Evolutionary conservation across 2,113 vertebrate species (phyloP).

Genomic region (Phocoena phocoena): DNA sequence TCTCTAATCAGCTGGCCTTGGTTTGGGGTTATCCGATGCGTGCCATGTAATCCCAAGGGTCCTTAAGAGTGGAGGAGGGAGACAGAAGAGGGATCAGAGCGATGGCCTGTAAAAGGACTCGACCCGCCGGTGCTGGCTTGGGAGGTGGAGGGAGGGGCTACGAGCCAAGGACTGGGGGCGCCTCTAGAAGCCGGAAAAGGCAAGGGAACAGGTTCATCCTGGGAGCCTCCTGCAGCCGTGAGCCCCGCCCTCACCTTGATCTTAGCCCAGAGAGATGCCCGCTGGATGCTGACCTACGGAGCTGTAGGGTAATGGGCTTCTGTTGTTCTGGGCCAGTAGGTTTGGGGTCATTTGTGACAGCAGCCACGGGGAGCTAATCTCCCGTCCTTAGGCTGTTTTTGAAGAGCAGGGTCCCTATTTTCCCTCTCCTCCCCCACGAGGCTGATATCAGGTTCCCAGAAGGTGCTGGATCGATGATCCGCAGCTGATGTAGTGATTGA

Average conservation of each 20-base stretch:
- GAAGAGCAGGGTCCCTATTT: background rate
- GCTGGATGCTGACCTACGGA: fast-evolving
- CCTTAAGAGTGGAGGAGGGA: background rate
- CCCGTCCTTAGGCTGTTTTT: fast-evolving
- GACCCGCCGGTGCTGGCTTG: fast-evolving
- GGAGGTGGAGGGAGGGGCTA: background rate
- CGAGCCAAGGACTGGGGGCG: fast-evolving
- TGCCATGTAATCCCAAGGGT: fast-evolving
- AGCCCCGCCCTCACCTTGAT: fast-evolving
- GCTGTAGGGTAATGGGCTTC: fast-evolving
- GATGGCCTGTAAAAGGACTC: fast-evolving
- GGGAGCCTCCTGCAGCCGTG: fast-evolving
- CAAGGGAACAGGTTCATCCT: fast-evolving
- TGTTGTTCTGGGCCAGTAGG: fast-evolving
- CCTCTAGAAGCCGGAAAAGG: background rate
- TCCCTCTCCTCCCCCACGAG: fast-evolving
- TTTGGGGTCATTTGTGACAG: fast-evolving
- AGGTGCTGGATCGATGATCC: fast-evolving
- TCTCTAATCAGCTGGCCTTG: background rate
- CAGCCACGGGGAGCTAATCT: background rate
- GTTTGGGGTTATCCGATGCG: background rate
- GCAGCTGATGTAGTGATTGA: fast-evolving
- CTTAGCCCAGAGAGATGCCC: background rate
- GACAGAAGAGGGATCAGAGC: too few species aligned
- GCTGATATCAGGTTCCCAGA: fast-evolving